These are phyloP conservation scores for Echinops telfairi DNA, from an alignment of 2,113 vertebrate species.

Conservation along the genomic window DNA sequence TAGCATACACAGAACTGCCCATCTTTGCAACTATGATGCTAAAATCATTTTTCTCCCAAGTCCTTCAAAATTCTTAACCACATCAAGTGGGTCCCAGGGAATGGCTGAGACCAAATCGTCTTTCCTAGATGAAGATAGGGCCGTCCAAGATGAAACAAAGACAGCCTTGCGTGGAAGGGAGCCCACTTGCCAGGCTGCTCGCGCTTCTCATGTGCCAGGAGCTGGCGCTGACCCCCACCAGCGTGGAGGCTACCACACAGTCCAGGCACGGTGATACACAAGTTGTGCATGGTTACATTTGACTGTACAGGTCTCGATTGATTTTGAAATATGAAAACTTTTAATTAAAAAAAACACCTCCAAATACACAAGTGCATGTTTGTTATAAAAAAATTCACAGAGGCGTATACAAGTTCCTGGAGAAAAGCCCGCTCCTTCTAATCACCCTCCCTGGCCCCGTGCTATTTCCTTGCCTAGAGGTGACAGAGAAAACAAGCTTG, in stretches of 20 bases:
- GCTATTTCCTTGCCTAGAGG: neutral
- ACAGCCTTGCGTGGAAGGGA: neutral
- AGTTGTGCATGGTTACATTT: conserved; percentile 15
- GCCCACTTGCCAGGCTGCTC: neutral
- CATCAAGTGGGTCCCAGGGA: neutral
- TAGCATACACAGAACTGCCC: conserved; percentile 18
- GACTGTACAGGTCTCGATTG: neutral
- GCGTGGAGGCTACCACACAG: neutral
- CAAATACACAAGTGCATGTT: neutral
- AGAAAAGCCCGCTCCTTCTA: conserved; percentile 49
- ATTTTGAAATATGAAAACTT: conserved; percentile 52
- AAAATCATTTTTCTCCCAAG: conserved; percentile 48
- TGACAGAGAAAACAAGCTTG: neutral
- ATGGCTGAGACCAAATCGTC: neutral
- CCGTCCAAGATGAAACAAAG: neutral
- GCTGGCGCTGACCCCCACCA: neutral
- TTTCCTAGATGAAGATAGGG: neutral
- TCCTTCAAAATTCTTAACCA: conserved; percentile 59
- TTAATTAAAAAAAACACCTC: conserved; percentile 23
- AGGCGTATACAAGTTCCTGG: neutral
- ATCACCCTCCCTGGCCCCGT: neutral
- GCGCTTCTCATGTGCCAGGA: neutral
- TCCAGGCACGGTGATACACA: neutral
- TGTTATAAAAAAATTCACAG: conserved; percentile 24
- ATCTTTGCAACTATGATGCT: conserved; percentile 35